Percentiles rank a stretch among this genome's conserved stretches.
Evolutionary conservation across 2,113 vertebrate genomes (phyloP).

Genomic region (Microcebus ravelobensis): DNA sequence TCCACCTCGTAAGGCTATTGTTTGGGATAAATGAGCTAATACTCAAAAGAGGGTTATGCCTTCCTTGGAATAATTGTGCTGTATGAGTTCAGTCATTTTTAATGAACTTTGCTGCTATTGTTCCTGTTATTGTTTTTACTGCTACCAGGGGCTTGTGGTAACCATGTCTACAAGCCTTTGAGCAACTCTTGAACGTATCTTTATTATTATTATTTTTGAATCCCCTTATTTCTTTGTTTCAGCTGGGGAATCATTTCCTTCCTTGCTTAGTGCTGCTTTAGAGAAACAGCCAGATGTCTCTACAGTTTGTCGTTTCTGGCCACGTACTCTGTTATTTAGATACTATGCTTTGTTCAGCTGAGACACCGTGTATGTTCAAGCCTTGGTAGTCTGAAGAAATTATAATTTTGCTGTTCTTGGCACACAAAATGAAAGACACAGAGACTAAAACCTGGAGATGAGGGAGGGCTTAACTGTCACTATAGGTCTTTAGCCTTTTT

Average conservation of each 20-base stretch:
- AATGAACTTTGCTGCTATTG: slow-evolving; percentile 16
- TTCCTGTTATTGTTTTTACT: slow-evolving; percentile 35
- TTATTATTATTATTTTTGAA: slow-evolving; percentile 57
- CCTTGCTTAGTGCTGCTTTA: slow-evolving; percentile 41
- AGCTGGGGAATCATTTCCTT: slow-evolving; percentile 54
- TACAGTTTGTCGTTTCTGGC: slow-evolving; percentile 7
- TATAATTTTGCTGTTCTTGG: slow-evolving; percentile 1
- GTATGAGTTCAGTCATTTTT: background rate
- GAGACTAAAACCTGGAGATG: slow-evolving; percentile 5
- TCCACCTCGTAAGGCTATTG: background rate
- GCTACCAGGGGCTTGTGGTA: background rate
- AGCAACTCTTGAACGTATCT: slow-evolving; percentile 24
- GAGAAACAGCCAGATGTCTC: slow-evolving; percentile 41
- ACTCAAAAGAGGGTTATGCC: background rate
- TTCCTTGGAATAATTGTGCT: slow-evolving; percentile 38
- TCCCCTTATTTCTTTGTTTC: slow-evolving; percentile 39
- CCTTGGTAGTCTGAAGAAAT: background rate
- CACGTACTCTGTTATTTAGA: slow-evolving; percentile 2
- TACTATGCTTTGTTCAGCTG: slow-evolving; percentile 7
- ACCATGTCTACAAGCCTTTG: slow-evolving; percentile 16
- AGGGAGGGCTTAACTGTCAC: slow-evolving; percentile 1
- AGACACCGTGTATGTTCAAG: background rate
- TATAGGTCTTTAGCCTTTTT: slow-evolving; percentile 11
- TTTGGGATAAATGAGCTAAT: slow-evolving; percentile 17
- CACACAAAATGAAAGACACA: slow-evolving; percentile 19